Base-by-base conservation (phyloP, 2,888 invertebrate species). In the Dendrolimus houi region DNA sequence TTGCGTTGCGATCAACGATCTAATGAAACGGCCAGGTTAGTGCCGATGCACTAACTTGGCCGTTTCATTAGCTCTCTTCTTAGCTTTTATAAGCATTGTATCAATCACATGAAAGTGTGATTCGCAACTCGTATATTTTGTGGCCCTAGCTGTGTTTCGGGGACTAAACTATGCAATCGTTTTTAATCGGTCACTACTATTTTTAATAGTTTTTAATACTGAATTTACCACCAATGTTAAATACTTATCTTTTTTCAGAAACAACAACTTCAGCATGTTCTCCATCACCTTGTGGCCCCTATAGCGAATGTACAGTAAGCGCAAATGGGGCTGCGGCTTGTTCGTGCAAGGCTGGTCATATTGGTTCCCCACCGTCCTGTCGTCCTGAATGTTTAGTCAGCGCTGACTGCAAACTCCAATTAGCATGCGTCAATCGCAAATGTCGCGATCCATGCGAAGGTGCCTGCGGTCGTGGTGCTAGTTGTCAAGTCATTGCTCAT, bases 211-310 rank as follows among this genome's bases (percentile, higher is more conserved):
- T 29, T 29, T 29, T 29, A 29, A 29, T 29, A 29, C 29, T 29
- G 29, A 3, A 29, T 29, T 3, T 29, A 29, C 6, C 29, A 29
- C 6, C 6, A 29, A 6, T 3, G 29, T 29, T 29, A 29, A 29
- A 29, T 29, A 29, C 29, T 29, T 29, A 6, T 6, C 6, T 29
- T 53, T 54, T 65, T 65, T 63, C 61, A 71, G 67, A 69, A 66
- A 67, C 69, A 55, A 63, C 65, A 9, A 72, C 71, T 58, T 73
- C 76, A 55, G 89, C 92, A 10, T 97, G 97, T 75, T 87, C 93
- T 54, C 96, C 95, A 55, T 94, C 94, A 55, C 96, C 96, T 1
- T 97, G 97, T 73, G 96, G 95, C 7, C 92, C 94, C 9, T 95
- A 95, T 72, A 94, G 95, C 53, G 87, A 93, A 67, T 95, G 94